These are phyloP conservation scores for Rhimphoctona megacephalus DNA, from an alignment of 2,888 invertebrate species.

Conservation along the genomic window DNA sequence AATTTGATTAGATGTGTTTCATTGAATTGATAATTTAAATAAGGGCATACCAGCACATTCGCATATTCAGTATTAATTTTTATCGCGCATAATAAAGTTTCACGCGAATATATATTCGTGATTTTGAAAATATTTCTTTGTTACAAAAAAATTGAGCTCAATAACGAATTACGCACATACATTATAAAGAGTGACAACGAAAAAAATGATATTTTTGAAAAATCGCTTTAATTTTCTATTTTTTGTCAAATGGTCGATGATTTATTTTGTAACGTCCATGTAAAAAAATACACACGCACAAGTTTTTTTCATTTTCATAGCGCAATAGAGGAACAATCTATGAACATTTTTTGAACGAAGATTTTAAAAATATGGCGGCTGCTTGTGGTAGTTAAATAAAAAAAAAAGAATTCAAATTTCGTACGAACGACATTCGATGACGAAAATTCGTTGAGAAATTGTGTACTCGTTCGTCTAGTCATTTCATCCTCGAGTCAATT, in stretches of 20 bases:
- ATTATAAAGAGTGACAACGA: conserved; percentile 52
- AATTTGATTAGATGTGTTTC: neutral
- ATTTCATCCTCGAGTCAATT: conserved; percentile 40
- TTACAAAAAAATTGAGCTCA: conserved; percentile 31
- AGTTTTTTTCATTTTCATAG: conserved; percentile 26
- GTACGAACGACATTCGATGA: conserved; percentile 37
- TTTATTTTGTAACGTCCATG: conserved; percentile 30
- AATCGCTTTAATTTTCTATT: conserved; percentile 18
- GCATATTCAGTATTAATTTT: conserved; percentile 51
- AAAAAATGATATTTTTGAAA: conserved; percentile 27
- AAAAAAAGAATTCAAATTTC: conserved; percentile 9
- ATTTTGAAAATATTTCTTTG: conserved; percentile 4
- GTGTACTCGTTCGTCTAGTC: conserved; percentile 56
- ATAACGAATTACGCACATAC: conserved; percentile 28
- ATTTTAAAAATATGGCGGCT: conserved; percentile 1
- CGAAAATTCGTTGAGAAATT: conserved; percentile 4
- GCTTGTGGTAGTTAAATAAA: neutral
- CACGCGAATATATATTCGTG: neutral
- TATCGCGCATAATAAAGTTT: conserved; percentile 16
- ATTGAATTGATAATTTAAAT: neutral
- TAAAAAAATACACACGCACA: conserved; percentile 41
- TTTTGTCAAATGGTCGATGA: conserved; percentile 21
- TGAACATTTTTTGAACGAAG: neutral
- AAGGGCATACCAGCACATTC: conserved; percentile 1
- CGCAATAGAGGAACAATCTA: neutral